Percentiles rank a stretch among this genome's conserved stretches.
phyloP scores from a whole-genome alignment of 2,888 invertebrate species.

The Ectemnius cavifrons region DNA sequence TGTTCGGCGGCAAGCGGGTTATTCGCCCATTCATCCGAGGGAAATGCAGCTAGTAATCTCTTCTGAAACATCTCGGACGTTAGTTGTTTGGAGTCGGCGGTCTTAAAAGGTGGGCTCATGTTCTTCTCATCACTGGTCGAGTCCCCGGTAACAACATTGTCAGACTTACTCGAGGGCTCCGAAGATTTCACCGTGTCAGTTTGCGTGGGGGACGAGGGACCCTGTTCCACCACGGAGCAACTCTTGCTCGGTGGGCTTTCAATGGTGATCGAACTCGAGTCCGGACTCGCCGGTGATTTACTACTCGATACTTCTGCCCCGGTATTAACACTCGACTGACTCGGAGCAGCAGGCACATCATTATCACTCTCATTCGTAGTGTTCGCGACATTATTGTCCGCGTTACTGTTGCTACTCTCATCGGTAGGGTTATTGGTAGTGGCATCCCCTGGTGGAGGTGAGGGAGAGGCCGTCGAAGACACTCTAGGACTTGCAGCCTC shows the following conservation, averaged over 20 bases:
- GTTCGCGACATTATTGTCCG: conserved; percentile 16
- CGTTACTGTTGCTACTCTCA: neutral
- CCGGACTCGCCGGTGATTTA: conserved; percentile 70
- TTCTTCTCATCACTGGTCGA: conserved; percentile 30
- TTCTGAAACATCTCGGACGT: conserved; percentile 65
- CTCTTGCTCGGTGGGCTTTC: conserved; percentile 49
- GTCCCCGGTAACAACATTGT: neutral
- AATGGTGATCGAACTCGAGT: conserved; percentile 67
- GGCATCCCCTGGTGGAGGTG: conserved; percentile 62
- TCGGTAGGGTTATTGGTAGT: conserved; percentile 20
- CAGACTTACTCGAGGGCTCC: conserved; percentile 30
- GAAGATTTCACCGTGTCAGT: conserved; percentile 25
- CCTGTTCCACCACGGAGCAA: conserved; percentile 40
- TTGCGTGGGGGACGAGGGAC: conserved; percentile 19
- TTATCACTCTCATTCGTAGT: conserved; percentile 30
- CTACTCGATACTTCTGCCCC: conserved; percentile 59
- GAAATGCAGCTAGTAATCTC: conserved; percentile 63
- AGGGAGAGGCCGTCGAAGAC: conserved; percentile 70
- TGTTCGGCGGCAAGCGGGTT: conserved; percentile 64
- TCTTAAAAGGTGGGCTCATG: conserved; percentile 12
- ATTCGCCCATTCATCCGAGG: conserved; percentile 66
- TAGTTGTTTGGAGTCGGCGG: conserved; percentile 46
- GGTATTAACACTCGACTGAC: conserved; percentile 25
- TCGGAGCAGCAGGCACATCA: conserved; percentile 33
- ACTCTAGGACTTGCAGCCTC: conserved; percentile 69